phyloP scores from a whole-genome alignment of 2,797 vertebrate species.

The Phataginus tetradactyla region DNA sequence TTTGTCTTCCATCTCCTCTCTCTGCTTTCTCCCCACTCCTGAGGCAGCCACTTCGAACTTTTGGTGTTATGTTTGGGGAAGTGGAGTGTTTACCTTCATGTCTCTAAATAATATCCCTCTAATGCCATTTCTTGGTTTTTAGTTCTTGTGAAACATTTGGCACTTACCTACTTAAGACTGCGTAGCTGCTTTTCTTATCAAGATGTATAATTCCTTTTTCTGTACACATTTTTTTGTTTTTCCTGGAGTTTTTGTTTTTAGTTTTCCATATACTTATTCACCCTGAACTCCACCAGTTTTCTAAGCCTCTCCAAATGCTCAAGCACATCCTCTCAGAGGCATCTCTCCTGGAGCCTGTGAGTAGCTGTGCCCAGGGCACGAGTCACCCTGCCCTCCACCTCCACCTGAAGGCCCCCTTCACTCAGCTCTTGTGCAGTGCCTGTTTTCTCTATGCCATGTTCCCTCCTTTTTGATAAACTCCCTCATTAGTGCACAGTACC shows the following conservation, averaged over 20 bases:
- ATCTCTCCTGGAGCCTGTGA: background rate
- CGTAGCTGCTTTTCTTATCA: background rate
- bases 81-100: background rate
- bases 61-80: background rate
- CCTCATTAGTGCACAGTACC: background rate
- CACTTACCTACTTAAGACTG: background rate
- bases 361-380: background rate
- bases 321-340: background rate
- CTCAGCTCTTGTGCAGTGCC: accelerated
- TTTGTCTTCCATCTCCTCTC: too few relatives aligned
- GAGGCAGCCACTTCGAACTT: background rate
- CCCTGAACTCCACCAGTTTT: background rate
- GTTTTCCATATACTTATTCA: background rate
- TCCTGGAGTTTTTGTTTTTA: background rate
- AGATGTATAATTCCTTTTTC: too few relatives aligned
- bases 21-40: background rate
- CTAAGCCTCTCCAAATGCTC: background rate
- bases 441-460: background rate
- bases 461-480: background rate
- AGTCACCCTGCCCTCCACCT: background rate
- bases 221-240: background rate
- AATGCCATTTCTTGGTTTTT: background rate
- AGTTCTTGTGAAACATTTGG: background rate
- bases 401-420: background rate
- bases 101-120: background rate